Evolutionary conservation across 1,140 invertebrate species (phyloP).

Genomic region (Trigoniulus corallinus): DNA sequence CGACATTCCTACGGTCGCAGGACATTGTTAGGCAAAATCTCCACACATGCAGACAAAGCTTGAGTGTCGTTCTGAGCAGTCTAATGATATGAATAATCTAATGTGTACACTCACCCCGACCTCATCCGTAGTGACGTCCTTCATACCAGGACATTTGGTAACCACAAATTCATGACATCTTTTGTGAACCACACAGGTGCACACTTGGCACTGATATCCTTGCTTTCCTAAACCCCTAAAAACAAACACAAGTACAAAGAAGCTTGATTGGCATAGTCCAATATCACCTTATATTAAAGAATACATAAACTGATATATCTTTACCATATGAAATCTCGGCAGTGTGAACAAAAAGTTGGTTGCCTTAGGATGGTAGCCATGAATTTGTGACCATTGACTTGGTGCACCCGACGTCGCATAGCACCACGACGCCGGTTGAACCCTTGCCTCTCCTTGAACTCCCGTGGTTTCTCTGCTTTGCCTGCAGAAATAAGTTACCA

Average conservation of each 20-base stretch:
- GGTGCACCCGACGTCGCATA: conserved; percentile 85
- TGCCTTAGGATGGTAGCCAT: conserved; percentile 98
- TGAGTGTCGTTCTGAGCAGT: no score
- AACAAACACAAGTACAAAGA: conserved; percentile 32
- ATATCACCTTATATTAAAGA: no score
- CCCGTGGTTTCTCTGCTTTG: conserved; percentile 35
- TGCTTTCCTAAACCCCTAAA: conserved; percentile 94
- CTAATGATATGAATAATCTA: neutral
- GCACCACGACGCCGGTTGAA: conserved; percentile 83
- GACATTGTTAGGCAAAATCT: no score
- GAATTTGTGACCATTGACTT: conserved; percentile 98
- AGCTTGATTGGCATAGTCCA: no score
- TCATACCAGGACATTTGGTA: conserved; percentile 90
- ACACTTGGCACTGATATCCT: conserved; percentile 99
- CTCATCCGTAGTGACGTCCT: conserved; percentile 40
- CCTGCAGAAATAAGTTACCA: neutral
- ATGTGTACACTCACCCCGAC: conserved; percentile 13
- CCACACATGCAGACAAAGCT: no score
- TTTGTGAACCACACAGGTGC: conserved; percentile 95
- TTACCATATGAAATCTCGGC: conserved; percentile 94
- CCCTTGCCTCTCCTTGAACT: conserved; percentile 88
- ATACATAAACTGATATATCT: no score
- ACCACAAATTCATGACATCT: conserved; percentile 85
- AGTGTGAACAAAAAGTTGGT: conserved; percentile 97
- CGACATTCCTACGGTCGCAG: no score